Evolutionary conservation across 92 coral and sea anemone species (phyloP).

Genomic region (Epizoanthus stellaris): DNA sequence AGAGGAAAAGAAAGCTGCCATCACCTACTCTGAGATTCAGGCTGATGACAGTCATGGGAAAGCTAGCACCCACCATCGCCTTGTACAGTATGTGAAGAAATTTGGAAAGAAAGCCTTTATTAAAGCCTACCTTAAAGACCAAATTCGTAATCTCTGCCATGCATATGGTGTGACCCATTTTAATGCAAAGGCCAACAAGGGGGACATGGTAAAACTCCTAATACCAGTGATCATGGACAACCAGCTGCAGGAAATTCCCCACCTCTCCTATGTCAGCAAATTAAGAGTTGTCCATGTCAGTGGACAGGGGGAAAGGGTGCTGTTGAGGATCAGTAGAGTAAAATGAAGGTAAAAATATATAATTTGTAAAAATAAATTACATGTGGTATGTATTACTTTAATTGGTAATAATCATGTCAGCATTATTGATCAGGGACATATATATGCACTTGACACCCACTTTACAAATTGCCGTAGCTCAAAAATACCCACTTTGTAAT

Average conservation of each 20-base stretch:
- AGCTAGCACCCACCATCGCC: constrained; percentile 36
- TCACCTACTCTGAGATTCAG: constrained; percentile 37
- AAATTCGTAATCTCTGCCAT: constrained; percentile 51
- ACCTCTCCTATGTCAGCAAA: constrained; percentile 25
- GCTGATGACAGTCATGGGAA: constrained; percentile 51
- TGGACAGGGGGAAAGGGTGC: background rate
- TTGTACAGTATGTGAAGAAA: constrained; percentile 31
- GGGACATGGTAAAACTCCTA: constrained; percentile 44
- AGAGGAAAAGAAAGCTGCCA: constrained; percentile 46
- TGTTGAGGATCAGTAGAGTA: constrained; percentile 5
- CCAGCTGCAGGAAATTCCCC: background rate
- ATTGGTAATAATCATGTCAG: background rate
- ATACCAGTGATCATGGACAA: constrained; percentile 40
- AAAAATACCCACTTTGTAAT: too few relatives aligned
- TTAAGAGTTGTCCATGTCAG: constrained; percentile 28
- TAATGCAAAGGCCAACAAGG: constrained; percentile 53
- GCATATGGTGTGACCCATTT: constrained; percentile 58
- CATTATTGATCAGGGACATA: background rate
- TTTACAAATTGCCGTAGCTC: too few relatives aligned
- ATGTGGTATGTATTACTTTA: background rate
- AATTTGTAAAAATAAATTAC: background rate
- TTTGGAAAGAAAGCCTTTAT: constrained; percentile 48
- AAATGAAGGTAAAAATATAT: background rate
- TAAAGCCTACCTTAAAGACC: constrained; percentile 45
- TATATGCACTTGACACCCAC: too few relatives aligned